Conservation (phyloP, 64 coral and sea anemone species). For the Dendrophyllia cribrosa region DNA sequence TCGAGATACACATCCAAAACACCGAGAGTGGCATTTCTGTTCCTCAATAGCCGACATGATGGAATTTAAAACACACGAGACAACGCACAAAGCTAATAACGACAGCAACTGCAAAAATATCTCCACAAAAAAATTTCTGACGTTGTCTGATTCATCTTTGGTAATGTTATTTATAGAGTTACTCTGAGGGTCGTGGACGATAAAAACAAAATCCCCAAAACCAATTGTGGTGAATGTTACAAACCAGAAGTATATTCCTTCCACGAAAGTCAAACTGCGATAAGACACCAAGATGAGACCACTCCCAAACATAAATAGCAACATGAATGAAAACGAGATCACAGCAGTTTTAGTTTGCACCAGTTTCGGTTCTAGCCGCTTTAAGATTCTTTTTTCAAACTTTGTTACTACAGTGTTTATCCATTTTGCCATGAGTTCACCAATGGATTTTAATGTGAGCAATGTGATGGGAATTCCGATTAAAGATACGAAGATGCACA, state of each 20-base stretch:
- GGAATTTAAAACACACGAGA: constrained; percentile 69
- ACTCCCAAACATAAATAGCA: not conserved
- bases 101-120: not conserved
- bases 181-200: not conserved
- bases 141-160: too few relatives aligned
- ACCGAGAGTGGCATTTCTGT: not conserved
- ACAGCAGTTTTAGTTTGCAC: constrained; percentile 48
- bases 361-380: constrained; percentile 3
- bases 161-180: not conserved
- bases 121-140: too few relatives aligned
- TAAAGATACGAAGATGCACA: not conserved
- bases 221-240: constrained; percentile 63
- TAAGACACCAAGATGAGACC: not conserved
- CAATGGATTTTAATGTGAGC: not conserved
- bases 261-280: constrained; percentile 16
- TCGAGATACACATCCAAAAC: not conserved
- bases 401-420: not conserved
- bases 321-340: constrained; percentile 20
- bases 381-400: constrained; percentile 11
- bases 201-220: constrained; percentile 60
- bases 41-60: constrained; percentile 45
- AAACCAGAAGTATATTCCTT: constrained; percentile 70
- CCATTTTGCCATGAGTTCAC: constrained; percentile 8
- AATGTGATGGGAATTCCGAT: constrained; percentile 31
- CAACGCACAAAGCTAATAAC: constrained; percentile 50